Evolutionary conservation across 2,113 vertebrate genomes (phyloP), one percentile per base, ranked within the genome.

Genomic region (Leptobrachium leishanense): DNA sequence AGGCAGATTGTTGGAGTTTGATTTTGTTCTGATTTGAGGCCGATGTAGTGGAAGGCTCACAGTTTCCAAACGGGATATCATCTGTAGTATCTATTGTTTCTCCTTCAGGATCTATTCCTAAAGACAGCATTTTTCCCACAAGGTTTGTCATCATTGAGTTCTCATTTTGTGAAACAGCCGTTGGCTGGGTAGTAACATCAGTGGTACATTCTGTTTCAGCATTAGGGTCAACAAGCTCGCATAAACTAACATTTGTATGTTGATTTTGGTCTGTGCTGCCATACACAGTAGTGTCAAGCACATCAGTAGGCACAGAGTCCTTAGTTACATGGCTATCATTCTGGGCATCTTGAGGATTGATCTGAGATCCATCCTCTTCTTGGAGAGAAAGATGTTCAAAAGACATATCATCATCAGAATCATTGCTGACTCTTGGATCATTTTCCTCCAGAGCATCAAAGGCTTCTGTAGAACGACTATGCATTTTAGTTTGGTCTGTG

Each of bases 401-500:
- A 20, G 20, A 5, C n/a, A 41, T 41, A 72, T 70, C 46, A 72
- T 70, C 46, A 1, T 46, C 53, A 41, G 11, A 40, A 5, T 68
- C 50, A 31, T 62, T 44, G n/a, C 12, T 68, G 15, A 57, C 12
- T 68, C 43, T 6, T 54, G 5, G 12, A 12, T 13, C 13, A 0
- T 8, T 39, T 7, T 39, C 81, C 68, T 75, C 8, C 0, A 1
- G 54, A 15, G 50, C 78, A 42, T 86, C 82, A 9, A 53, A 43
- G 6, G 76, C 64, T 7, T 84, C 87, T 0, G 83, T 84, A 44
- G 86, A 88, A 15, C 86, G 41, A 10, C 84, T 82, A 57, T 83
- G 84, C 0, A 4, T 42, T 0, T 6, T 71, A 54, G 2, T 15
- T 9, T 70, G 79, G 42, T 62, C 50, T 68, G 40, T 55, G 57